Percentiles rank a stretch among this genome's conserved stretches.
phyloP scores from a whole-genome alignment of 2,888 invertebrate genomes.

The Catocala sponsa region DNA sequence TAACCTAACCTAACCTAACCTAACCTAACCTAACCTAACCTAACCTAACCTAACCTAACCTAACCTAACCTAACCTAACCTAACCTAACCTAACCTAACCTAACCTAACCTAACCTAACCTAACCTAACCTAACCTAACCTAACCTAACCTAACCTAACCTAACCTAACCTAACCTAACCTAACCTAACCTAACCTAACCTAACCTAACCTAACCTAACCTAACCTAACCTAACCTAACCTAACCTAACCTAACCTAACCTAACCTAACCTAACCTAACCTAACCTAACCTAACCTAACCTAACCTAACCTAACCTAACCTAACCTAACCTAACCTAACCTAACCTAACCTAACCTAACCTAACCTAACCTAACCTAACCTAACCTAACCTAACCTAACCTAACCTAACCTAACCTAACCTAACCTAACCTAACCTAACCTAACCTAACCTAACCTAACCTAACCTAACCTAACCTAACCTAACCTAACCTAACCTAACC shows the following conservation, averaged over 20 bases:
- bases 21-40: conserved; percentile 1
- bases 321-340: conserved; percentile 8
- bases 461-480: conserved; percentile 6
- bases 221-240: conserved; percentile 9
- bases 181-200: conserved; percentile 9
- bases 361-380: conserved; percentile 9
- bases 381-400: conserved; percentile 9
- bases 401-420: conserved; percentile 9
- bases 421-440: conserved; percentile 9
- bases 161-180: conserved; percentile 9
- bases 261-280: conserved; percentile 9
- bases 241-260: conserved; percentile 9
- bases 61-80: conserved; percentile 7
- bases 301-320: conserved; percentile 9
- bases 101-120: conserved; percentile 13
- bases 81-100: conserved; percentile 8
- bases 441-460: conserved; percentile 9
- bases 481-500: conserved; percentile 6
- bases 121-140: conserved; percentile 15
- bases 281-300: conserved; percentile 9
- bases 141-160: conserved; percentile 9
- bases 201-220: conserved; percentile 9
- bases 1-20: conserved; percentile 21
- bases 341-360: conserved; percentile 9
- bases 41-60: conserved; percentile 6